Evolutionary conservation across 2,888 invertebrate species (phyloP).

Genomic region (Trichogramma dendrolimi): DNA sequence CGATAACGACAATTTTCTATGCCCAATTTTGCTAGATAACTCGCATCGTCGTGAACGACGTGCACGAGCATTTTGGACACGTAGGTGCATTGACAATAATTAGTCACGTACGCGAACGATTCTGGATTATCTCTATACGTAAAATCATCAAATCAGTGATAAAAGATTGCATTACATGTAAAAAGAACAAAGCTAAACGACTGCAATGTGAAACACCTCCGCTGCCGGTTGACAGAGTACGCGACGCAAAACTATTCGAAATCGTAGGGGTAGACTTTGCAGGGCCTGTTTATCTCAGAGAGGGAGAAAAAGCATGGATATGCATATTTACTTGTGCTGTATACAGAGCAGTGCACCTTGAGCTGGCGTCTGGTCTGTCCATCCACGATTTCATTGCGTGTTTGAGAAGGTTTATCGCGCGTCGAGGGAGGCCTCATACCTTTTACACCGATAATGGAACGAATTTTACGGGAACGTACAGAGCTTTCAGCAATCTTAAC

Average conservation of each 20-base stretch:
- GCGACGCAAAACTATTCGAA: constrained; percentile 28
- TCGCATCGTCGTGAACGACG: constrained; percentile 28
- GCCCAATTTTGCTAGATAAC: constrained; percentile 7
- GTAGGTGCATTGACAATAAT: constrained; percentile 25
- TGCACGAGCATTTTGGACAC: constrained; percentile 28
- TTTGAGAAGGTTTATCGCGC: constrained; percentile 41
- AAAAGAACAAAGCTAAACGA: constrained; percentile 29
- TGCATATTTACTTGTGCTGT: constrained; percentile 45
- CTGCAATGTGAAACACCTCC: constrained; percentile 30
- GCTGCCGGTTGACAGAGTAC: constrained; percentile 35
- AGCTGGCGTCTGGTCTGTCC: constrained; percentile 35
- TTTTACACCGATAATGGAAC: constrained; percentile 47
- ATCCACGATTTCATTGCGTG: constrained; percentile 35
- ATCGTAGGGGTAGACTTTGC: constrained; percentile 40
- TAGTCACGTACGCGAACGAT: constrained; percentile 27
- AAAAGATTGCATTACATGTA: constrained; percentile 24
- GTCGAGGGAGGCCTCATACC: constrained; percentile 38
- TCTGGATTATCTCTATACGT: constrained; percentile 26
- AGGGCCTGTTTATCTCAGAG: constrained; percentile 41
- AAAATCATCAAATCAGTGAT: constrained; percentile 20
- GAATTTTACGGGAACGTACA: constrained; percentile 37
- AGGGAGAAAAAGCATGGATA: constrained; percentile 38
- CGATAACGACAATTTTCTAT: too few relatives aligned
- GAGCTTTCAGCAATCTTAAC: constrained; percentile 32
- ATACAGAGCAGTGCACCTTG: constrained; percentile 43